Evolutionary conservation across 64 coral and sea anemone genomes (phyloP).

Genomic region (Stylophora pistillata): DNA sequence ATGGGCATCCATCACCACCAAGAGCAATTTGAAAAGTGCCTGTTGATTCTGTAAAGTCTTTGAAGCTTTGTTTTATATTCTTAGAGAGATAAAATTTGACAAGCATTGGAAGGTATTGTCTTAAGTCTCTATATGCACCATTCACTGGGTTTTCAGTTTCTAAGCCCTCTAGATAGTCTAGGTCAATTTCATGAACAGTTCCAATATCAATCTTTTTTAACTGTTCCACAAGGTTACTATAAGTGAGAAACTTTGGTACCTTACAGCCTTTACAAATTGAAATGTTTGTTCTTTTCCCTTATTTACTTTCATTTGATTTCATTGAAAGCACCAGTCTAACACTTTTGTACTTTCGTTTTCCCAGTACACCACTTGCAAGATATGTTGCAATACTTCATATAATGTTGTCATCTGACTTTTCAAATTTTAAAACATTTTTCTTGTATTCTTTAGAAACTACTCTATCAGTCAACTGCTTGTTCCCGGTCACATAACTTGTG

Average conservation of each 20-base stretch:
- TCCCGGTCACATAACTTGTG: conserved; percentile 57
- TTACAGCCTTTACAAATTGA: conserved; percentile 48
- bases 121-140: conserved; percentile 79
- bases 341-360: conserved; percentile 21
- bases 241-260: conserved; percentile 78
- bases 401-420: conserved; percentile 48
- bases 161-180: conserved; percentile 42
- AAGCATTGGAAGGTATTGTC: conserved; percentile 66
- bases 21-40: conserved; percentile 82
- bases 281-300: conserved; percentile 64
- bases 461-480: conserved; percentile 20
- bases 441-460: conserved; percentile 57
- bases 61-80: conserved; percentile 59
- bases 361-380: conserved; percentile 30
- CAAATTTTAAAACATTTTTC: conserved; percentile 33
- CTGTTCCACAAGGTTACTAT: conserved; percentile 47
- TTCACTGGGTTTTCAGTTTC: conserved; percentile 48
- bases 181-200: conserved; percentile 59
- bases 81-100: conserved; percentile 74
- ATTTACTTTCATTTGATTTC: conserved; percentile 51
- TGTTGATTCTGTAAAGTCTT: conserved; percentile 80
- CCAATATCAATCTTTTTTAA: conserved; percentile 77
- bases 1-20: conserved; percentile 82
- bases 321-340: conserved; percentile 41
- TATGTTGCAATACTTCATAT: conserved; percentile 37